phyloP scores from a whole-genome alignment of 2,888 invertebrate species.

The Apotomis capreana region DNA sequence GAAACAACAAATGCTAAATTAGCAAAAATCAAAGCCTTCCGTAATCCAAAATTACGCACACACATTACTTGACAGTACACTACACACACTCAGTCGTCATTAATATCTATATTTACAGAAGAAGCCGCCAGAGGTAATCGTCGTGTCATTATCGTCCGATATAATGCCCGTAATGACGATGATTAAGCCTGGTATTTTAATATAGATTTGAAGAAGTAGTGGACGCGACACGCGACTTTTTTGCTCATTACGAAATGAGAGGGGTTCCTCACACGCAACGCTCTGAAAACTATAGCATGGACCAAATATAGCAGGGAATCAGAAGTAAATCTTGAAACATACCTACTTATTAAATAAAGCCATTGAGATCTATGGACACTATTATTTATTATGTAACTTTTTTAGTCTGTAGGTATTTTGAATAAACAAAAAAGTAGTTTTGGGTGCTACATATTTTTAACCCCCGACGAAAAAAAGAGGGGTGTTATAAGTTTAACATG shows the following conservation, averaged over 20 bases:
- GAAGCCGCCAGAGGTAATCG: neutral
- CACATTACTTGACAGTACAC: neutral
- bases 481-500: no score
- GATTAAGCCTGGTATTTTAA: constrained; percentile 1
- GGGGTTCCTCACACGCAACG: constrained; percentile 10
- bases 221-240: neutral
- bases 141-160: neutral
- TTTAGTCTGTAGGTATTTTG: no score
- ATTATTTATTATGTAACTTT: no score
- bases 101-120: neutral
- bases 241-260: constrained; percentile 16
- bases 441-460: no score
- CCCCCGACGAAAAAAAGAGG: no score
- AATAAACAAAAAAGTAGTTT: no score
- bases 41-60: neutral
- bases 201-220: constrained; percentile 1
- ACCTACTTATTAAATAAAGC: no score
- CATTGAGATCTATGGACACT: no score
- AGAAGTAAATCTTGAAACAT: no score
- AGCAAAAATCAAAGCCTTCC: neutral
- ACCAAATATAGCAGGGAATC: neutral
- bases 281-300: neutral
- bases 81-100: neutral
- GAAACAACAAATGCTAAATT: neutral
- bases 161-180: neutral